phyloP scores from a whole-genome alignment of 2,113 vertebrate genomes.

The Rostratula benghalensis region DNA sequence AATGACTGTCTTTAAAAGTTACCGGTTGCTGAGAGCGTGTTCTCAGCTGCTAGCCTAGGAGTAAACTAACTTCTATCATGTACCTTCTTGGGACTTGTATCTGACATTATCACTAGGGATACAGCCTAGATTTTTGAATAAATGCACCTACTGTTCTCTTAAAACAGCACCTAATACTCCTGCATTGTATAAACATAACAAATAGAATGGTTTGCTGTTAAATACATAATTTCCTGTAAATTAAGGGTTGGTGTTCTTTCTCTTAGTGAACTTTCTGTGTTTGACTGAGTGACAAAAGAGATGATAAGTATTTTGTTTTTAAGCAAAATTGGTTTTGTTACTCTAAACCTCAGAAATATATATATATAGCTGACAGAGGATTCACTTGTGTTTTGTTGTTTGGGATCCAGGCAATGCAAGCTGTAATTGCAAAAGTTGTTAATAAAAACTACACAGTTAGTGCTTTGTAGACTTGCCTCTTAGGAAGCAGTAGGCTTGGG shows the following conservation, averaged over 20 bases:
- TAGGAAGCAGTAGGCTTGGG: not conserved
- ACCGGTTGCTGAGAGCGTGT: not conserved
- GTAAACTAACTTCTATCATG: not conserved
- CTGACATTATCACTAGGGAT: not conserved
- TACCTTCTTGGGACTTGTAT: not conserved
- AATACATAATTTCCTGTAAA: not conserved
- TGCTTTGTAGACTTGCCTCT: not conserved
- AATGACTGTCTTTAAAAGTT: not conserved
- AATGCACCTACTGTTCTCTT: not conserved
- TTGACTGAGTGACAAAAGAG: not conserved
- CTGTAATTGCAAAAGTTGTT: not conserved
- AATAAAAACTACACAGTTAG: not conserved
- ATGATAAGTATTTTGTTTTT: not conserved
- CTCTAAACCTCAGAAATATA: not conserved
- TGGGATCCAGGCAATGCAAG: not conserved
- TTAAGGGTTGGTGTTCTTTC: not conserved
- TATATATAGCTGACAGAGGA: not conserved
- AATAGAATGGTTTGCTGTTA: not conserved
- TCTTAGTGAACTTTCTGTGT: not conserved
- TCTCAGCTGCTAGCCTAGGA: not conserved
- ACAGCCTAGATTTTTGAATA: not conserved
- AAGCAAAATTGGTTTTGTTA: not conserved
- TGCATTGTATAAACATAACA: not conserved
- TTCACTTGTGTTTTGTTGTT: not conserved
- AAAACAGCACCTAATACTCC: not conserved